Base-by-base conservation (phyloP, 2,113 vertebrate genomes). In the Gallinago media region DNA sequence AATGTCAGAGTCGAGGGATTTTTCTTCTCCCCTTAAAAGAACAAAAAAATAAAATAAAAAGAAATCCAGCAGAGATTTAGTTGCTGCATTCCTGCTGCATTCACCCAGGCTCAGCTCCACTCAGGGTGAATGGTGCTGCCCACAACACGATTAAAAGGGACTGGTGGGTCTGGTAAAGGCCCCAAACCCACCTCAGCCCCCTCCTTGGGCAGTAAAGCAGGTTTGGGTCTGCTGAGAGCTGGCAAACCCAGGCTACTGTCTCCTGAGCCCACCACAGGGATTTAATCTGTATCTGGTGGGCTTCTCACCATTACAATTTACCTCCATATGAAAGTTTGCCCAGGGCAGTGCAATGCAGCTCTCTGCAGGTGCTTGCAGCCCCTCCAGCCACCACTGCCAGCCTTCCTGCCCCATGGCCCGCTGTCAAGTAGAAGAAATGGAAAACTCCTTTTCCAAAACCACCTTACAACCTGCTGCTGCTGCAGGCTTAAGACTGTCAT, bases 1-100 rank as follows among this genome's bases (percentile, higher is more conserved):
- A 97, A 97, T 96, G 88, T 96, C 95, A 97, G 75, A 66, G 66
- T 23, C 2, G 0, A 50, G 61, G 56, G 68, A 84, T 54, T 90
- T 90, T 82, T 75, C 29, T 85, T 68, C 85, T 86, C 31, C 16
- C 31, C 62, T 72, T 47, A 3, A 6, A 29, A 67, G 23, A 26
- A 47, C 5, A 47, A 47, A 11, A 42, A 50, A 54, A 49, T 25
- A 47, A 77, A 78, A 47, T 42, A 46, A 44, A 44, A 44, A 44
- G 16, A 34, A 40, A 72, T 59, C 23, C 40, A 77, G 7, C 46
- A 49, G 29, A 66, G 65, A 42, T 42, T 89, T 83, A 79, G 62
- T 49, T 42, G 23, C 29, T 55, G 85, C 34, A 22, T 49, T 62
- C 65, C 34, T n/a, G 34, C 63, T 83, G 63, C 66, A 40, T 54